A percentile compares a stretch with the other conserved stretches of the same genome.
Conservation (phyloP, 2,888 invertebrate genomes). For the Tuta absoluta region DNA sequence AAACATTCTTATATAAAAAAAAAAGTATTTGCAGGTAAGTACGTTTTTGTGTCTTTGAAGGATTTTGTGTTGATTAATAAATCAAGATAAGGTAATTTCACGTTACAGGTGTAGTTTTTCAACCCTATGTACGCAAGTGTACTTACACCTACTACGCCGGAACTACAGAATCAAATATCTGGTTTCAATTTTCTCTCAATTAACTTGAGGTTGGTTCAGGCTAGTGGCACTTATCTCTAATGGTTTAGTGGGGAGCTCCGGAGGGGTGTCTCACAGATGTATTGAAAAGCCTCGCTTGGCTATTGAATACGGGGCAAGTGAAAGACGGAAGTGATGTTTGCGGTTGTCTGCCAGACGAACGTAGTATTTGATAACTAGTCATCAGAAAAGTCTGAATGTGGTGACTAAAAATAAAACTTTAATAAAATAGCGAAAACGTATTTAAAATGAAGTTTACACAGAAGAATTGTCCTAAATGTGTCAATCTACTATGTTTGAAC, state of each 20-base stretch:
- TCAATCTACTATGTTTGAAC: too few species aligned
- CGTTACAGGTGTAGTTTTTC: background rate
- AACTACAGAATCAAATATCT: conserved; percentile 47
- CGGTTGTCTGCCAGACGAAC: background rate
- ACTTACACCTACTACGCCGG: background rate
- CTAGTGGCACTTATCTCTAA: conserved; percentile 66
- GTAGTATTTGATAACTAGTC: background rate
- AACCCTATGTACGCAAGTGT: background rate
- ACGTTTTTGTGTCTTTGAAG: too few species aligned
- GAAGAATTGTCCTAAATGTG: too few species aligned
- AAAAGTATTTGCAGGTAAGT: too few species aligned
- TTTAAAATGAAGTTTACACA: too few species aligned
- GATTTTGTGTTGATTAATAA: too few species aligned
- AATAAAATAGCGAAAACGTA: too few species aligned
- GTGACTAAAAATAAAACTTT: too few species aligned
- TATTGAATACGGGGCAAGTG: background rate
- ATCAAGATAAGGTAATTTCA: too few species aligned
- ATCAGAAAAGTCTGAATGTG: too few species aligned
- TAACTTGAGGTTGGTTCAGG: conserved; percentile 66
- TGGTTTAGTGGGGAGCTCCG: conserved; percentile 50
- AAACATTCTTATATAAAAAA: too few species aligned
- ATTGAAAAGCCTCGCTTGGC: background rate
- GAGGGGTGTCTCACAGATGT: conserved; percentile 6
- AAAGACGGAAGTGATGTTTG: background rate
- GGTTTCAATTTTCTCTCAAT: conserved; percentile 69